These are phyloP conservation scores for Halocynthia roretzi DNA, from an alignment of 23 tunicate genomes.

Conservation along the genomic window DNA sequence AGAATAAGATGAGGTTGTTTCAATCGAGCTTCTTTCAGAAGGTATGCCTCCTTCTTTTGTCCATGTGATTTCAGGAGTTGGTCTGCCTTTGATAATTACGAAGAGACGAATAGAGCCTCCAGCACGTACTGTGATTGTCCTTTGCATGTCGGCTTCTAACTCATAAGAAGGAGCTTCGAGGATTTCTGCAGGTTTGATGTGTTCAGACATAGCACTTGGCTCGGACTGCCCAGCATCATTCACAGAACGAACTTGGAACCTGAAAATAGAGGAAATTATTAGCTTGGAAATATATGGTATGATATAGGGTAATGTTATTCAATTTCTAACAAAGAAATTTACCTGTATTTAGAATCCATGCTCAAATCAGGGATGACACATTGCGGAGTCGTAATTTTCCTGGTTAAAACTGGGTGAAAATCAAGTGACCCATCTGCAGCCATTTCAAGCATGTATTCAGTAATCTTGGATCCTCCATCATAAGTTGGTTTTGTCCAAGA, in stretches of 20 bases:
- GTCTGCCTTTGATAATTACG: constrained; percentile 53
- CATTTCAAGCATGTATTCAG: constrained; percentile 70
- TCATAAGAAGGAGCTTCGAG: constrained; percentile 22
- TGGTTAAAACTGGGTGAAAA: constrained; percentile 54
- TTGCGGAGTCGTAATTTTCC: constrained; percentile 25
- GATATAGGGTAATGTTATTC: not conserved
- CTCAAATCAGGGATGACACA: constrained; percentile 44
- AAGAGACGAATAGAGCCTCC: constrained; percentile 38
- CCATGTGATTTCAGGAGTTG: constrained; percentile 78
- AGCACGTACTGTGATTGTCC: constrained; percentile 23
- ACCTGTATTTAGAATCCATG: constrained; percentile 64
- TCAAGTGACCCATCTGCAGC: constrained; percentile 49
- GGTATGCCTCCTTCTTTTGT: constrained; percentile 89
- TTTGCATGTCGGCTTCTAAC: constrained; percentile 23
- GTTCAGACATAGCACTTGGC: constrained; percentile 43
- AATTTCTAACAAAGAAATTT: not conserved
- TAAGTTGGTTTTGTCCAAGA: constrained; percentile 83
- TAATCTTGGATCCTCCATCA: constrained; percentile 88
- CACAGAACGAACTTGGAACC: constrained; percentile 69
- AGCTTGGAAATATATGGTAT: not conserved
- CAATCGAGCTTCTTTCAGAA: constrained; percentile 50
- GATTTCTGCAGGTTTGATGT: constrained; percentile 37
- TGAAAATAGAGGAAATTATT: not conserved
- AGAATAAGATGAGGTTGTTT: constrained; percentile 80
- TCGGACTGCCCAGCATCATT: constrained; percentile 85